Conservation (phyloP, 2,888 invertebrate species). For the Autographa pulchrina region DNA sequence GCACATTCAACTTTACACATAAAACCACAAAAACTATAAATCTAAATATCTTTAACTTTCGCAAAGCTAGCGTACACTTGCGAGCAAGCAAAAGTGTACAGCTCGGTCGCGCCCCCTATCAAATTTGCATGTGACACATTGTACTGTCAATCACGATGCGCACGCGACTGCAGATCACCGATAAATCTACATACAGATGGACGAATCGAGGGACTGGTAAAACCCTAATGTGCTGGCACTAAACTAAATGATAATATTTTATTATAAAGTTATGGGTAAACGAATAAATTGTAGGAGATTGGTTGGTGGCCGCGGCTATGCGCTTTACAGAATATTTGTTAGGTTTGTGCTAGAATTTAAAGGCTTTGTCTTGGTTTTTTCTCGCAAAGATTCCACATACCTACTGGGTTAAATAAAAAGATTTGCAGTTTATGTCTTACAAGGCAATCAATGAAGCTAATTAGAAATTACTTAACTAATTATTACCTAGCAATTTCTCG, state of each 20-base stretch:
- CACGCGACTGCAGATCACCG: conserved; percentile 73
- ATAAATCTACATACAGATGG: conserved; percentile 76
- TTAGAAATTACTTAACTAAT: no score
- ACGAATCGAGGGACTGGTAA: conserved; percentile 62
- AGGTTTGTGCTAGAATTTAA: conserved; percentile 14
- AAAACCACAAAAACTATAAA: conserved; percentile 55
- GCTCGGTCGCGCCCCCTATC: conserved; percentile 66
- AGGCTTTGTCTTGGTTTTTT: conserved; percentile 38
- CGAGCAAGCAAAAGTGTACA: conserved; percentile 55
- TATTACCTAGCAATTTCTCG: no score
- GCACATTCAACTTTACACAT: conserved; percentile 37
- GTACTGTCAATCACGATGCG: conserved; percentile 80
- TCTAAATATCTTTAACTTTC: conserved; percentile 40
- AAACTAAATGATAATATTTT: conserved; percentile 61
- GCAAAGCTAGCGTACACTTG: conserved; percentile 49
- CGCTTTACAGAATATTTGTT: conserved; percentile 35
- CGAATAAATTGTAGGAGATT: conserved; percentile 32
- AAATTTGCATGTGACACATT: conserved; percentile 81
- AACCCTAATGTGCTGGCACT: conserved; percentile 73
- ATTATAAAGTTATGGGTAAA: conserved; percentile 37
- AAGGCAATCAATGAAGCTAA: no score
- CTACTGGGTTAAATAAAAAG: background rate
- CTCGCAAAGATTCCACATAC: conserved; percentile 14
- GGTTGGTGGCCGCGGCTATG: conserved; percentile 17
- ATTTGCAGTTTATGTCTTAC: no score